These are phyloP conservation scores for Drosophila kanekoi DNA, from an alignment of 2,888 invertebrate species.

Conservation along the genomic window DNA sequence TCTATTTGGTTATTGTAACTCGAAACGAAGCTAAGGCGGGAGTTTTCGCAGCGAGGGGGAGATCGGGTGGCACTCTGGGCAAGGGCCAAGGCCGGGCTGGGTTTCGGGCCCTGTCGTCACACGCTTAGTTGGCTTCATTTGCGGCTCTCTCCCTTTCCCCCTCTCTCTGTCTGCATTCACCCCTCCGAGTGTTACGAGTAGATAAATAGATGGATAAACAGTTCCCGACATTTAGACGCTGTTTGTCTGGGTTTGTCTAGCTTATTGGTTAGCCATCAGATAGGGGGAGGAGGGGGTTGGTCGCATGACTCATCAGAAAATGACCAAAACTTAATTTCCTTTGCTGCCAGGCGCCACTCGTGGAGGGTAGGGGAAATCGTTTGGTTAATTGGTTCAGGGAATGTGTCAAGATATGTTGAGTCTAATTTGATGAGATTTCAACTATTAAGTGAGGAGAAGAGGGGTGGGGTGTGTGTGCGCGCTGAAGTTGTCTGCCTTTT, in stretches of 20 bases:
- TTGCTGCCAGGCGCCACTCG: slow-evolving; percentile 6
- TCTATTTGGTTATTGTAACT: slow-evolving; percentile 27
- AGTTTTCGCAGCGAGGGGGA: slow-evolving; percentile 7
- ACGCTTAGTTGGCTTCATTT: slow-evolving; percentile 77
- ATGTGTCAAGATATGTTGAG: slow-evolving; percentile 53
- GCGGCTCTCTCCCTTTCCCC: neutral
- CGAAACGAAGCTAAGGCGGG: slow-evolving; percentile 39
- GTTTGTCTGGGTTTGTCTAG: slow-evolving; percentile 49
- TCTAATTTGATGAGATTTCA: slow-evolving; percentile 56
- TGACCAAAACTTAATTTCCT: slow-evolving; percentile 43
- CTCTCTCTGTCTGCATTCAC: neutral
- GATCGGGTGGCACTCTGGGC: neutral
- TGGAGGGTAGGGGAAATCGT: neutral
- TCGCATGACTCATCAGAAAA: slow-evolving; percentile 44
- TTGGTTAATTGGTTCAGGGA: slow-evolving; percentile 59
- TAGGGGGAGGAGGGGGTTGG: neutral
- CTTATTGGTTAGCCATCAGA: slow-evolving; percentile 45
- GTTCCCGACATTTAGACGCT: slow-evolving; percentile 46
- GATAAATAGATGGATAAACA: slow-evolving; percentile 71
- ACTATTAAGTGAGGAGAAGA: neutral
- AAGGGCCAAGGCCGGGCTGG: neutral
- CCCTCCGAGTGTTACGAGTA: slow-evolving; percentile 14
- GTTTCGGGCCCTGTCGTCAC: slow-evolving; percentile 48
- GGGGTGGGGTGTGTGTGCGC: neutral
- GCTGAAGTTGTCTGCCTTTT: slow-evolving; percentile 21